phyloP scores from a whole-genome alignment of 2,797 vertebrate species.

The Ceryle rudis region DNA sequence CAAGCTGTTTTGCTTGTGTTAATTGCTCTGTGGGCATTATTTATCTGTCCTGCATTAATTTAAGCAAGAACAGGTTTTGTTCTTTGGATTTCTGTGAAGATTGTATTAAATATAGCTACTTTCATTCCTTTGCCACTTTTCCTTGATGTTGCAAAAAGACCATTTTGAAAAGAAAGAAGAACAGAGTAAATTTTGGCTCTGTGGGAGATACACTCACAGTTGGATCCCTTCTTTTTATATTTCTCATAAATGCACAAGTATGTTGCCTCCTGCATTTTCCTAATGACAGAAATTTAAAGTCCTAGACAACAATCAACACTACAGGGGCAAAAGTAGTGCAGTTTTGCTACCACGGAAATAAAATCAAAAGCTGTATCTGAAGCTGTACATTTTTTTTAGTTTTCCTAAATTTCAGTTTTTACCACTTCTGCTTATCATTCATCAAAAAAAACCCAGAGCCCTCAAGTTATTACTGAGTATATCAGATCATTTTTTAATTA shows the following conservation, averaged over 20 bases:
- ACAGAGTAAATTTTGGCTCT: constrained; percentile 53
- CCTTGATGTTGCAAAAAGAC: constrained; percentile 64
- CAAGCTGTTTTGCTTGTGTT: constrained; percentile 61
- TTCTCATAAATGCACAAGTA: constrained; percentile 64
- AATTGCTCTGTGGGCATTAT: constrained; percentile 60
- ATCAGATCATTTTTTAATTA: background rate
- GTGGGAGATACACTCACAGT: constrained; percentile 50
- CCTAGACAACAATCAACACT: constrained; percentile 73
- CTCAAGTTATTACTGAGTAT: background rate
- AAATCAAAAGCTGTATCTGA: constrained; percentile 59
- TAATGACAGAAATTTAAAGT: constrained; percentile 70
- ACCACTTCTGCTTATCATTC: background rate
- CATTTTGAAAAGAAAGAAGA: constrained; percentile 68
- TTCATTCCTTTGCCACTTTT: constrained; percentile 58
- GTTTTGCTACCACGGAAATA: constrained; percentile 60
- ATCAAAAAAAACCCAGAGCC: background rate
- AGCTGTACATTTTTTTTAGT: constrained; percentile 31
- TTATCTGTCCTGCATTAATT: constrained; percentile 59
- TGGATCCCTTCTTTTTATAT: constrained; percentile 56
- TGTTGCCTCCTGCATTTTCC: constrained; percentile 66
- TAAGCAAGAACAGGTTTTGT: constrained; percentile 47
- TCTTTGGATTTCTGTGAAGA: constrained; percentile 54
- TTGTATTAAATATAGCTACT: constrained; percentile 64
- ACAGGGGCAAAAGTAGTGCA: constrained; percentile 50
- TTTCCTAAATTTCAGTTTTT: constrained; percentile 54